Percentiles rank a stretch among this genome's conserved stretches.
Conservation (phyloP, 2,888 invertebrate species). For the Ichneumon xanthorius region DNA sequence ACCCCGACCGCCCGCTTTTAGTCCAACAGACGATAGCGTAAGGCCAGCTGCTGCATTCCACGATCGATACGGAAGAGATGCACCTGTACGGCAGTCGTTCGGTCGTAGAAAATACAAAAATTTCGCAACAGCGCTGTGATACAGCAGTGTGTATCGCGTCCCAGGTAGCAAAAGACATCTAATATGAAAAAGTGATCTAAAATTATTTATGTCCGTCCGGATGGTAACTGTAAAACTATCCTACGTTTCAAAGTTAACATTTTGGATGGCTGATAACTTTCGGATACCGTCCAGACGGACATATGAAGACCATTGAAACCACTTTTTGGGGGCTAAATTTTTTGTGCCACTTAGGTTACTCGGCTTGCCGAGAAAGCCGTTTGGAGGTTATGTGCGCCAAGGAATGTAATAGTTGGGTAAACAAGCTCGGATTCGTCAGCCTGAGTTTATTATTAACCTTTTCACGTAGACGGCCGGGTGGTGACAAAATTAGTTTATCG, state of each 20-base stretch:
- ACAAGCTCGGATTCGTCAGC: slow-evolving; percentile 36
- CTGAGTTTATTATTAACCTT: slow-evolving; percentile 63
- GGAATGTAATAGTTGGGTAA: slow-evolving; percentile 32
- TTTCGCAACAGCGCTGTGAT: not conserved
- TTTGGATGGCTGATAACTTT: too few relatives aligned
- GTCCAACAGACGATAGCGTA: not conserved
- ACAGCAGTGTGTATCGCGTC: not conserved
- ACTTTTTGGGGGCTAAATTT: too few relatives aligned
- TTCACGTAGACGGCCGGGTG: slow-evolving; percentile 10
- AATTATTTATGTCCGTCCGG: too few relatives aligned
- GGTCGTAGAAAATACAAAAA: not conserved
- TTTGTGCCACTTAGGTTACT: not conserved
- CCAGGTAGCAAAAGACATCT: too few relatives aligned
- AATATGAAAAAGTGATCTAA: too few relatives aligned
- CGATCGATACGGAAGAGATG: slow-evolving; percentile 41
- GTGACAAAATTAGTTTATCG: slow-evolving; percentile 58
- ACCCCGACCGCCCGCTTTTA: not conserved
- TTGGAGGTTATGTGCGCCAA: not conserved
- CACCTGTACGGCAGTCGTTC: not conserved
- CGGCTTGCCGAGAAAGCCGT: not conserved
- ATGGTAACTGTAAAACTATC: too few relatives aligned
- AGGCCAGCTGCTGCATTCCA: not conserved
- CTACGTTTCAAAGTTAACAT: too few relatives aligned
- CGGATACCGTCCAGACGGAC: too few relatives aligned
- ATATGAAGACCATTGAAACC: too few relatives aligned